Evolutionary conservation across 2,797 vertebrate genomes (phyloP).

Genomic region (Lagothrix lagotricha): DNA sequence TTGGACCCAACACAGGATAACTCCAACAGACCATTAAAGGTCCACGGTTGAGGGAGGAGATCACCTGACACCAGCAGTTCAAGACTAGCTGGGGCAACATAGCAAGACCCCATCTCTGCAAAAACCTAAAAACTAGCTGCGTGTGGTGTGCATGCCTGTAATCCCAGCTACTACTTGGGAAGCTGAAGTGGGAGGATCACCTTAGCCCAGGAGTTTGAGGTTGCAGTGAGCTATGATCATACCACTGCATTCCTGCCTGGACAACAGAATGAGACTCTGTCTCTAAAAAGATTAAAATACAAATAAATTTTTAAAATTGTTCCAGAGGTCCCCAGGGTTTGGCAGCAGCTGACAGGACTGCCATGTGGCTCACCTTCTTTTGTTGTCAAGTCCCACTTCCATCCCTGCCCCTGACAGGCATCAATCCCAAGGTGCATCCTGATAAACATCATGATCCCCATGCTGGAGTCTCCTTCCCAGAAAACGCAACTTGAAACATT

Average conservation of each 20-base stretch:
- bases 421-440: neutral
- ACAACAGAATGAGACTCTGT: neutral
- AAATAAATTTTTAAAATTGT: neutral
- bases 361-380: neutral
- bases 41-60: neutral
- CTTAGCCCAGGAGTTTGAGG: neutral
- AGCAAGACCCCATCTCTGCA: neutral
- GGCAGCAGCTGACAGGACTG: neutral
- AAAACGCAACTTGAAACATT: neutral
- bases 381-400: neutral
- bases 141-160: neutral
- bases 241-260: neutral
- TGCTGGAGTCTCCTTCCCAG: neutral
- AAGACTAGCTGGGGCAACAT: neutral
- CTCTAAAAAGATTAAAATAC: neutral
- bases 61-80: neutral
- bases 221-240: neutral
- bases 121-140: neutral
- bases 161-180: neutral
- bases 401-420: neutral
- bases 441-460: neutral
- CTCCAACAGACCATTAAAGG: neutral
- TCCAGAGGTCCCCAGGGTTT: neutral
- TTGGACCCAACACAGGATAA: neutral
- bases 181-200: neutral